phyloP scores from a whole-genome alignment of 1,140 invertebrate genomes.

The Macrocentrus cingulum region DNA sequence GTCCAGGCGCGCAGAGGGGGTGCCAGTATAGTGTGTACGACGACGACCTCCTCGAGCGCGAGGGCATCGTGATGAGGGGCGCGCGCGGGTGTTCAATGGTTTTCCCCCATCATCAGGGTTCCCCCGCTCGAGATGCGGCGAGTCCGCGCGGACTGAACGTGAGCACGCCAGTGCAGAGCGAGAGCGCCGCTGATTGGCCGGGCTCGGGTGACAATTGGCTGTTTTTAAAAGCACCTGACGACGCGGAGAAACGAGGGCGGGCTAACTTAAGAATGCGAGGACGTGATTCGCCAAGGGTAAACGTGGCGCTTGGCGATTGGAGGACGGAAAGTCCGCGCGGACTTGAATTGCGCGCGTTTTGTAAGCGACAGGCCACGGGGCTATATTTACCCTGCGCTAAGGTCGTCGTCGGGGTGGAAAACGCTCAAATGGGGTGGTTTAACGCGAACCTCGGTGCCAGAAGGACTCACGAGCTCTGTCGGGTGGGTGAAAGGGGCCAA shows the following conservation, averaged over 20 bases:
- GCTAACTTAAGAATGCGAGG: constrained; percentile 35
- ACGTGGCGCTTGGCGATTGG: constrained; percentile 31
- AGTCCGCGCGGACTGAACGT: constrained; percentile 47
- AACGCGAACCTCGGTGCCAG: constrained; percentile 57
- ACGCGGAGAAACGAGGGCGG: constrained; percentile 33
- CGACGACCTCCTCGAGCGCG: constrained; percentile 13
- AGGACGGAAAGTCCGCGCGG: constrained; percentile 46
- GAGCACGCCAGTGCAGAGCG: not conserved
- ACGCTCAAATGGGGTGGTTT: constrained; percentile 61
- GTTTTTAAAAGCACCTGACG: constrained; percentile 39
- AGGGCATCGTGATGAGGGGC: too few species aligned
- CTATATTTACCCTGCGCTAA: constrained; percentile 56
- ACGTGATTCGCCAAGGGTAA: constrained; percentile 38
- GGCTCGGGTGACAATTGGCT: constrained; percentile 33
- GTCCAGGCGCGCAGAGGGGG: not conserved
- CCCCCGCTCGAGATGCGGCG: not conserved
- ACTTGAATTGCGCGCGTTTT: constrained; percentile 25
- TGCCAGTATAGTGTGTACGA: constrained; percentile 17
- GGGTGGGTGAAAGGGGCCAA: constrained; percentile 5
- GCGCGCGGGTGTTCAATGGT: constrained; percentile 58
- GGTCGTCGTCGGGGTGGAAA: constrained; percentile 58
- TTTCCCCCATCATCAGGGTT: constrained; percentile 40
- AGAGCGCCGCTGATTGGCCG: constrained; percentile 34
- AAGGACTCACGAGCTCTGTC: constrained; percentile 47
- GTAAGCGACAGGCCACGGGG: constrained; percentile 7